Evolutionary conservation across 1,140 invertebrate species (phyloP).

Genomic region (Drosophila busckii): DNA sequence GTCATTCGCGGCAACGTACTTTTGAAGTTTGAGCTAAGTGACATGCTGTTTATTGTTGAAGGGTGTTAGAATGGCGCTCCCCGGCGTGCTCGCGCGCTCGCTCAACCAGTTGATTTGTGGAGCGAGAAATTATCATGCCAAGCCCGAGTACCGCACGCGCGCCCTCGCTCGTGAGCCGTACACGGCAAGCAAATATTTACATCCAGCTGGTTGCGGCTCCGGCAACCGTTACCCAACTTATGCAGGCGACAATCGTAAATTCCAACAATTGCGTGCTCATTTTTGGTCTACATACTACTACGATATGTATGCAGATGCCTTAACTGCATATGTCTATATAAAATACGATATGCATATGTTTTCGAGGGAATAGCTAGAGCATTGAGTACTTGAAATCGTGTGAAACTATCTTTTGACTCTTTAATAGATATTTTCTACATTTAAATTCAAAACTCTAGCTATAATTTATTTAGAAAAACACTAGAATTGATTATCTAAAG

Average conservation of each 20-base stretch:
- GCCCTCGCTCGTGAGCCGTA: conserved; percentile 15
- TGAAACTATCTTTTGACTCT: too few relatives aligned
- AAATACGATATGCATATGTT: too few relatives aligned
- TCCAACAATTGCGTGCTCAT: conserved; percentile 2
- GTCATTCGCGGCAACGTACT: conserved; percentile 43
- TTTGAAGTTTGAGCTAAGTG: conserved; percentile 79
- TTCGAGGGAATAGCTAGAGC: too few relatives aligned
- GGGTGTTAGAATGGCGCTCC: conserved; percentile 77
- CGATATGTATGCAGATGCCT: too few relatives aligned
- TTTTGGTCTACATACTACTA: not conserved
- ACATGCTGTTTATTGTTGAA: conserved; percentile 79
- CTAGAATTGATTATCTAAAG: too few relatives aligned
- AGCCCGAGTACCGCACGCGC: conserved; percentile 63
- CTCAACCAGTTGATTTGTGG: conserved; percentile 54
- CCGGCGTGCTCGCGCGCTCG: conserved; percentile 24
- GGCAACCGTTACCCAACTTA: conserved; percentile 26
- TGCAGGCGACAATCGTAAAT: conserved; percentile 19
- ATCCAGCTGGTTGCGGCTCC: conserved; percentile 9
- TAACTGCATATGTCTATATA: too few relatives aligned
- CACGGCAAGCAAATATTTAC: conserved; percentile 42
- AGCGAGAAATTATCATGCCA: conserved; percentile 77
- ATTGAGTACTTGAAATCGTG: too few relatives aligned
- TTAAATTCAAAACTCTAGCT: too few relatives aligned
- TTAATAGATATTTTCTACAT: too few relatives aligned
- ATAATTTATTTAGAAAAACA: too few relatives aligned